Evolutionary conservation across 2,113 vertebrate species (phyloP).

Genomic region (Caranx ignobilis): DNA sequence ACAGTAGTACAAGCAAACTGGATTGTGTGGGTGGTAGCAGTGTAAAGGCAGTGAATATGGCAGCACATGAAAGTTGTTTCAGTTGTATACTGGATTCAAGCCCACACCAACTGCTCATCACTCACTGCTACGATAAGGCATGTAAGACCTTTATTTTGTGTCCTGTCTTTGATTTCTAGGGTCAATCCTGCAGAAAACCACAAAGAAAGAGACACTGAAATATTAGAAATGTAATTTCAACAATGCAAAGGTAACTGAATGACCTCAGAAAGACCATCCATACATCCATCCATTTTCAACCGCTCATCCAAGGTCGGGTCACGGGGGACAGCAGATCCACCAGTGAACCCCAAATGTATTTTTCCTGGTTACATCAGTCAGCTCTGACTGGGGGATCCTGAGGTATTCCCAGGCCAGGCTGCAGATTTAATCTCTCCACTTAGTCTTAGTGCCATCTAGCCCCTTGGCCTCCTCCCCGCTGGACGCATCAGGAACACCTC

Average conservation of each 20-base stretch:
- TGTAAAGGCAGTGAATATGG: neutral
- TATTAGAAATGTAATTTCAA: constrained; percentile 6
- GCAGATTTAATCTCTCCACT: too few species aligned
- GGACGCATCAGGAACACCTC: too few species aligned
- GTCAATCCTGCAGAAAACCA: neutral
- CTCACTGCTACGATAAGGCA: too few species aligned
- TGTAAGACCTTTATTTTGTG: neutral
- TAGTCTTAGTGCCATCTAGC: too few species aligned
- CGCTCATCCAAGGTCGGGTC: too few species aligned
- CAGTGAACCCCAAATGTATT: too few species aligned
- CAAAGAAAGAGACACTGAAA: neutral
- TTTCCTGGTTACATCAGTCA: too few species aligned
- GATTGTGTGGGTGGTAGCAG: constrained; percentile 11
- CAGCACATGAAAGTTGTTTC: constrained; percentile 7
- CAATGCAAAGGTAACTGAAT: constrained; percentile 20
- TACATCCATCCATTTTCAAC: too few species aligned
- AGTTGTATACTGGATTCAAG: neutral
- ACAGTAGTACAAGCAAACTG: neutral
- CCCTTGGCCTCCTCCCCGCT: too few species aligned
- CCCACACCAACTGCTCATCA: neutral
- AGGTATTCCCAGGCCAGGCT: too few species aligned
- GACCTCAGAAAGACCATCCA: neutral
- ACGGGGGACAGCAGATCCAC: too few species aligned
- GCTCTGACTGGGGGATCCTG: too few species aligned
- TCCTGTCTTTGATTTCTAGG: neutral